phyloP scores from a whole-genome alignment of 2,797 vertebrate species.

The Spea hammondii region DNA sequence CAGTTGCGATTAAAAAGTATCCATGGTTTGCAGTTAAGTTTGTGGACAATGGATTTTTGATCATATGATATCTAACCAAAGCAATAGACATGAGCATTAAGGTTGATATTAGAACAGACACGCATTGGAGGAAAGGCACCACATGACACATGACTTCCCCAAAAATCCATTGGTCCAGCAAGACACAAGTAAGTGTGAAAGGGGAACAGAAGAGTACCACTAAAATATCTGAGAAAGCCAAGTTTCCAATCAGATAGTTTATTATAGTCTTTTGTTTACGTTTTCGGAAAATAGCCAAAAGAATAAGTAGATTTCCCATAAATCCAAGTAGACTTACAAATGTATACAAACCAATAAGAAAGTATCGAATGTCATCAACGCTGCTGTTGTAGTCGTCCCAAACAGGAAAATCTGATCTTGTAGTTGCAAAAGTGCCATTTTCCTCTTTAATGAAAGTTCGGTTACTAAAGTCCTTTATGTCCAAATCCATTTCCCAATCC shows the following conservation, averaged over 20 bases:
- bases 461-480: constrained; percentile 62
- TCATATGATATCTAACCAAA: constrained; percentile 76
- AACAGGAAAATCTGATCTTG: constrained; percentile 64
- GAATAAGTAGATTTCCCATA: constrained; percentile 73
- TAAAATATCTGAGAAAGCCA: constrained; percentile 79
- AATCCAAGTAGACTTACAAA: constrained; percentile 76
- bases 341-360: constrained; percentile 77
- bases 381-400: constrained; percentile 78
- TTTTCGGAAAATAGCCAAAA: constrained; percentile 68
- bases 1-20: constrained; percentile 65
- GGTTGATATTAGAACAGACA: constrained; percentile 75
- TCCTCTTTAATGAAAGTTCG: constrained; percentile 58
- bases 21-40: constrained; percentile 73
- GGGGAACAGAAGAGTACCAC: constrained; percentile 78
- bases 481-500: constrained; percentile 71
- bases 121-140: constrained; percentile 78
- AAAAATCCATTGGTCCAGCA: constrained; percentile 79
- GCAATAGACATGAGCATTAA: constrained; percentile 78
- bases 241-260: constrained; percentile 74
- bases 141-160: constrained; percentile 74
- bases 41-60: constrained; percentile 74
- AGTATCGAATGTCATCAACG: constrained; percentile 75
- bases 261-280: constrained; percentile 74
- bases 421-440: constrained; percentile 61
- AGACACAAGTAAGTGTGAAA: constrained; percentile 72